Conservation (phyloP, 2,113 vertebrate species). For the Stomatorhinus ivindoensis region DNA sequence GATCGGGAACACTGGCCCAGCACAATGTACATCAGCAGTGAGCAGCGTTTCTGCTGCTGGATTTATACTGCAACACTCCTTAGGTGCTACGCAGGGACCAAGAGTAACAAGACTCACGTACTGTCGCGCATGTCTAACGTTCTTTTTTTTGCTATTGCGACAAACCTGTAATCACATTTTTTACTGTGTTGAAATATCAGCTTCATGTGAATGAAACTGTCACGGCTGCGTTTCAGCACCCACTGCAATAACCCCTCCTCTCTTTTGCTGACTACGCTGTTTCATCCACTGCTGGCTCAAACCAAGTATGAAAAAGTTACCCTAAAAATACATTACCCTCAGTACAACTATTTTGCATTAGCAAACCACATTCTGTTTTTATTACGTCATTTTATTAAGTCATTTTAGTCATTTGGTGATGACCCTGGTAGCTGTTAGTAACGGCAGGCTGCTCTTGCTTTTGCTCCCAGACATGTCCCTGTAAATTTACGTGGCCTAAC, state of each 20-base stretch:
- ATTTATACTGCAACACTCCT: not conserved
- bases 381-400: not conserved
- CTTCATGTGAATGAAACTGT: not conserved
- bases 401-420: not conserved
- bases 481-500: not conserved
- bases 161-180: not conserved
- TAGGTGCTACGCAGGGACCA: not conserved
- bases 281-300: not conserved
- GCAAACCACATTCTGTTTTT: not conserved
- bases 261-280: not conserved
- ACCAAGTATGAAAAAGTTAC: not conserved
- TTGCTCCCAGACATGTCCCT: not conserved
- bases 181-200: not conserved
- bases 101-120: not conserved
- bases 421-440: not conserved
- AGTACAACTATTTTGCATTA: not conserved
- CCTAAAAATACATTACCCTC: not conserved
- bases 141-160: not conserved
- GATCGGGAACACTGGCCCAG: not conserved
- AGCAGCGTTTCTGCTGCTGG: not conserved
- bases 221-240: not conserved
- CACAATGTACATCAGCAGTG: not conserved
- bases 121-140: not conserved
- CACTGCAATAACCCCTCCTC: not conserved
- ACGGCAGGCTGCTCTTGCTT: not conserved